Base-by-base conservation (phyloP, 2,888 invertebrate genomes). In the Nymphalis polychloros region DNA sequence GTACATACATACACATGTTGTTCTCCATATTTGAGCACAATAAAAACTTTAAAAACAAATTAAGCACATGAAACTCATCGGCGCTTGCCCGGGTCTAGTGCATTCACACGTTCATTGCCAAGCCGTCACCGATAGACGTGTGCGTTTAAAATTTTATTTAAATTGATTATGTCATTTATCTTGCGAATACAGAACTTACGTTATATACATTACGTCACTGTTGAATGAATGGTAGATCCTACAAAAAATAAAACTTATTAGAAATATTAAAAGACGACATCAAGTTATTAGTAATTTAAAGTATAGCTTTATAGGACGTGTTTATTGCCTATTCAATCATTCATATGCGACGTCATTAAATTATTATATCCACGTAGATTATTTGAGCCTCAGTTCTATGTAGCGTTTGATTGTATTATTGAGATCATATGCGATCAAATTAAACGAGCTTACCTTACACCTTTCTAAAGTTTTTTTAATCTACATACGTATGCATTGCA, bases 151-250 rank as follows among this genome's bases (percentile, higher is more conserved):
- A 35, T 41, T 57, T 57, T 35, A 35, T 57, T 16, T 41, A n/a
- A 57, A 41, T 41, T 57, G 35, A 10, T 60, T 61, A 62, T 55
- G 67, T 67, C 61, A 67, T 31, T 19, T 31, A 62, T 67, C 67
- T 67, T 62, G 35, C 53, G 55, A 41, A 62, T 62, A 48, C 27
- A 47, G 48, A 55, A 46, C 19, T 8, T 48, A 65, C 52, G 59
- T 8, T 52, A 53, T 49, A 57, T 19, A 19, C 47, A 27, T 67
- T 55, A 62, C 67, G 62, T 67, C 67, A 67, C 16, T 53, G 41
- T 41, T 60, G 55, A 23, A 16, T n/a, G 61, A 49, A 50, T 48
- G 59, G 19, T 41, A 50, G 59, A 59, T 50, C n/a, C 19, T 41
- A 57, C 41, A 23, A 27, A 27, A 23, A 27, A 53, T 53, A 17